These are phyloP conservation scores for Crenuchus spilurus DNA, from an alignment of 2,797 vertebrate genomes.

Conservation along the genomic window DNA sequence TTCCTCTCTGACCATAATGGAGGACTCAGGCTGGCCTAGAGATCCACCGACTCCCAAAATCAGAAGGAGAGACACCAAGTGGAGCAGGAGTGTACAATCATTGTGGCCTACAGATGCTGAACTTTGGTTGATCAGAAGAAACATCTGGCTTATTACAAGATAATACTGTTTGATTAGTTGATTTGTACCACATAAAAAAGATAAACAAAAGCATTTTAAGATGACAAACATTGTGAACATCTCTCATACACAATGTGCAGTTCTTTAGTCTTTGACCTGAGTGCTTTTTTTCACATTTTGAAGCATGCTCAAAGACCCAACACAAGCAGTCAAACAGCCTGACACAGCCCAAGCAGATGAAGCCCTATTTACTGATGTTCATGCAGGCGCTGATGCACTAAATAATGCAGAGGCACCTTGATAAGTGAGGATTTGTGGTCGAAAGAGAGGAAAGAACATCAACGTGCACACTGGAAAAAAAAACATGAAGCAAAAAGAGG, in stretches of 20 bases:
- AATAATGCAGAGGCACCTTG: conserved; percentile 69
- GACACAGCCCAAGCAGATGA: conserved; percentile 58
- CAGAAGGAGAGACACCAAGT: conserved; percentile 45
- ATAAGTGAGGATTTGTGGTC: conserved; percentile 36
- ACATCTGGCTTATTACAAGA: conserved; percentile 46
- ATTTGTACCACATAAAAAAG: conserved; percentile 22
- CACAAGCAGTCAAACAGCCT: conserved; percentile 50
- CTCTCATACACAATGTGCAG: neutral
- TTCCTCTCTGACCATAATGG: conserved; percentile 76
- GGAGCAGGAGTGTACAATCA: conserved; percentile 1
- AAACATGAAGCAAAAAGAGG: conserved; percentile 60
- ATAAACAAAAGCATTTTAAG: conserved; percentile 19
- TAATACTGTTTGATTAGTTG: conserved; percentile 44
- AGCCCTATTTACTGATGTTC: conserved; percentile 67
- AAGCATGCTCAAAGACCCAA: neutral
- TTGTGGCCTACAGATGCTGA: neutral
- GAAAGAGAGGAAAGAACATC: conserved; percentile 38
- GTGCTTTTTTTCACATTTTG: neutral
- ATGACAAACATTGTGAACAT: neutral
- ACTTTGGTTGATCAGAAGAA: conserved; percentile 11
- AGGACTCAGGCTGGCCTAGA: conserved; percentile 65
- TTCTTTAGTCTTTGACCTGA: neutral
- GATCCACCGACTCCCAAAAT: conserved; percentile 66
- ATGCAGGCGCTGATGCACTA: conserved; percentile 62
- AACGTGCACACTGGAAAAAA: conserved; percentile 31